Evolutionary conservation across 2,888 invertebrate genomes (phyloP).

Genomic region (Hydraecia micacea): DNA sequence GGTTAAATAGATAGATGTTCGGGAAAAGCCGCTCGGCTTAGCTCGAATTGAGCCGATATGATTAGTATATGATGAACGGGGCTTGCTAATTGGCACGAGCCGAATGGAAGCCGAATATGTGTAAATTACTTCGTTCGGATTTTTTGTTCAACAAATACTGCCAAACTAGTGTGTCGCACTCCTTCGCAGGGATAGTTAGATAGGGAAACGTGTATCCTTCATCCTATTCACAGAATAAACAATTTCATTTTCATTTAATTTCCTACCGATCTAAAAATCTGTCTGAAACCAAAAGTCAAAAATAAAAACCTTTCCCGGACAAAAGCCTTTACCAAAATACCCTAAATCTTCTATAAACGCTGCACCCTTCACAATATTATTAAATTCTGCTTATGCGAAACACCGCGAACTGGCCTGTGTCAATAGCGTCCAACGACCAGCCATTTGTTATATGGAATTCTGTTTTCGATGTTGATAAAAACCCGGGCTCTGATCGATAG

Average conservation of each 20-base stretch:
- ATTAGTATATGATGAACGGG: too few species aligned
- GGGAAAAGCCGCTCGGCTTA: too few species aligned
- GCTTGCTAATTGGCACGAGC: too few species aligned
- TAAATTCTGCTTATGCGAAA: slow-evolving; percentile 63
- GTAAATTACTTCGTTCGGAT: too few species aligned
- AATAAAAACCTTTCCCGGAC: neutral
- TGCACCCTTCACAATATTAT: slow-evolving; percentile 62
- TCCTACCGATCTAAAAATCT: neutral
- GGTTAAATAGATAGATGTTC: too few species aligned
- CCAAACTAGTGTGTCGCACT: too few species aligned
- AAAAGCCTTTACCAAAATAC: neutral
- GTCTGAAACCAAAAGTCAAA: neutral
- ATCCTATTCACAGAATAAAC: neutral
- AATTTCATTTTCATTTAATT: neutral
- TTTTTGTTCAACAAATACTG: too few species aligned
- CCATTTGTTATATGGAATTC: slow-evolving; percentile 70
- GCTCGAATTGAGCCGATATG: too few species aligned
- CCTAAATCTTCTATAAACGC: slow-evolving; percentile 47
- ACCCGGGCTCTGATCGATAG: slow-evolving; percentile 64
- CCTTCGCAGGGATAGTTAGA: neutral
- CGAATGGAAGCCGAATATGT: too few species aligned
- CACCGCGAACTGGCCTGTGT: slow-evolving; percentile 60
- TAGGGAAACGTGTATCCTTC: neutral
- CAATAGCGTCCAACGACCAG: slow-evolving; percentile 64
- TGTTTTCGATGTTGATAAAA: slow-evolving; percentile 74